Evolutionary conservation across 2,888 invertebrate species (phyloP), one percentile per base, ranked within the genome.

Genomic region (Drosophila yooni): DNA sequence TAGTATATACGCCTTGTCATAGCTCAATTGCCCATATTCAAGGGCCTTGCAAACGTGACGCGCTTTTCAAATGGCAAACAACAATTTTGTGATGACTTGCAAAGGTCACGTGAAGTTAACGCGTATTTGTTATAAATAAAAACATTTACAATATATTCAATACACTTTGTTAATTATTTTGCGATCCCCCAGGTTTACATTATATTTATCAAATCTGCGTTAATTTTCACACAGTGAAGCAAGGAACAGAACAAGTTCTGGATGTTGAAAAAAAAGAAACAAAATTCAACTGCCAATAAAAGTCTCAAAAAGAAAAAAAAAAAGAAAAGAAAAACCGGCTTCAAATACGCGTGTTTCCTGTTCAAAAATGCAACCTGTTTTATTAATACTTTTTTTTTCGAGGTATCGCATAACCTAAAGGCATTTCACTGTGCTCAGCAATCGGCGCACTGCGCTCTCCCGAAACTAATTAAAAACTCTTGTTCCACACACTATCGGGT

Each of bases 391-490:
- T 52, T 21, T 36, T 33, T 36, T 81, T 67, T 58, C 10, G 25
- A 15, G 29, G 48, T 68, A 81, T 77, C 83, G 57, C 76, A 82
- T 82, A 80, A 75, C 76, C 72, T 59, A 85, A 79, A 80, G 58
- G 50, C 53, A 64, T 66, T 61, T 79, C 52, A 79, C 60, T 52
- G 61, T 62, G 43, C 57, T 31, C 25, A 63, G 61, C 43, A 56
- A 61, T 43, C 38, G 29, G 10, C 21, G 57, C 40, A 31, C 56
- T 46, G 60, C 43, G 21, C 52, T 61, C 34, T 33, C 53, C 53
- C 34, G 46, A 46, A 80, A 74, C 66, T 85, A 88, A 83, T 88
- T 88, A 83, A 81, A 81, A 73, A 83, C 66, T 81, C 88, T 88
- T 80, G 74, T 83, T 79, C 56, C 31, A 31, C 29, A 46, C 50